Evolutionary conservation across 2,113 vertebrate species (phyloP).

Genomic region (Tamias sibiricus): DNA sequence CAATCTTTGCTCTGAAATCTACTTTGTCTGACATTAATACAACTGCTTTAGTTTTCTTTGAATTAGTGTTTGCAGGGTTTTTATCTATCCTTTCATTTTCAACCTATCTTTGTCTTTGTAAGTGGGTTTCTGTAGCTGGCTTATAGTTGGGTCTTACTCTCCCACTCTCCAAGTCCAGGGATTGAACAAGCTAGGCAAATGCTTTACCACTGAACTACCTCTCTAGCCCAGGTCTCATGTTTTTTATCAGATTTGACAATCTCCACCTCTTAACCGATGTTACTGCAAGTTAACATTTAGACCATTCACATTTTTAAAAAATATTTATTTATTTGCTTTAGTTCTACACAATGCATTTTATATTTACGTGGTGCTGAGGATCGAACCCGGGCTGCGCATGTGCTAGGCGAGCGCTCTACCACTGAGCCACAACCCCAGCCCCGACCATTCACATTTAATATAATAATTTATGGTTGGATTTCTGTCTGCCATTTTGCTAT

Average conservation of each 20-base stretch:
- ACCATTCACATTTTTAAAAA: not conserved
- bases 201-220: not conserved
- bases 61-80: not conserved
- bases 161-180: not conserved
- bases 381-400: no score
- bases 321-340: no score
- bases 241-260: not conserved
- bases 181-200: not conserved
- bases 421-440: no score
- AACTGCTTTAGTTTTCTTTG: not conserved
- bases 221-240: not conserved
- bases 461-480: not conserved
- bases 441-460: not conserved
- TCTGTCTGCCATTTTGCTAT: not conserved
- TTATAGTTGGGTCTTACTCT: not conserved
- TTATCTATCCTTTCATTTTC: not conserved
- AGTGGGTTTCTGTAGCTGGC: not conserved
- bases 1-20: no score
- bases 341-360: no score
- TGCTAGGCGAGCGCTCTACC: no score
- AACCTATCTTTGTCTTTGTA: not conserved
- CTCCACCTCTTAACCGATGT: not conserved
- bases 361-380: no score
- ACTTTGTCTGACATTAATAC: no score
- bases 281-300: not conserved